These are phyloP conservation scores for Lagria hirta DNA, from an alignment of 2,888 invertebrate genomes.

Conservation along the genomic window DNA sequence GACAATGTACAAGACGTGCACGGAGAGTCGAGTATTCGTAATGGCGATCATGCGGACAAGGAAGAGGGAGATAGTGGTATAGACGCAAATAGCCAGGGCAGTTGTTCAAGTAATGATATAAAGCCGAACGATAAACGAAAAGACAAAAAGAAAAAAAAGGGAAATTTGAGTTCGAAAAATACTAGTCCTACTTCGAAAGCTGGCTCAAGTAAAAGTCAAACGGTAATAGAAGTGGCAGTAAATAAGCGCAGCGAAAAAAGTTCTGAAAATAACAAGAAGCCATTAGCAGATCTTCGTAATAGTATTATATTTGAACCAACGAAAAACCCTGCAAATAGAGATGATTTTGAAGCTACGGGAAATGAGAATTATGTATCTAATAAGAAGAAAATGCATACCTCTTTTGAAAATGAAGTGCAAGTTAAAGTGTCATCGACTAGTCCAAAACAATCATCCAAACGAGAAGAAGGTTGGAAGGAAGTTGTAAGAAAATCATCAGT, in stretches of 20 bases:
- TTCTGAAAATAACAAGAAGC: constrained; percentile 27
- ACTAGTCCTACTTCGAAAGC: constrained; percentile 31
- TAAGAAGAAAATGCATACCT: constrained; percentile 49
- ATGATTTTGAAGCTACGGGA: constrained; percentile 72
- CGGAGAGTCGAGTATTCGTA: constrained; percentile 48
- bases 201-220: constrained; percentile 36
- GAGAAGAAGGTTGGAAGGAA: constrained; percentile 97
- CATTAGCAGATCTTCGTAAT: constrained; percentile 43
- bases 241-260: constrained; percentile 34
- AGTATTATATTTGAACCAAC: constrained; percentile 72
- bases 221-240: constrained; percentile 13
- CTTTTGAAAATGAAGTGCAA: constrained; percentile 32
- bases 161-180: constrained; percentile 27
- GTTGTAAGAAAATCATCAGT: constrained; percentile 84
- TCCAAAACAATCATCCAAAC: constrained; percentile 66
- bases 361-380: constrained; percentile 61
- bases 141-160: constrained; percentile 66
- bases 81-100: constrained; percentile 85
- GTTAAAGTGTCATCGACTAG: constrained; percentile 57
- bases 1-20: constrained; percentile 43
- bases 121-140: constrained; percentile 67
- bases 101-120: constrained; percentile 83
- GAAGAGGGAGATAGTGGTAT: constrained; percentile 90
- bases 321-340: constrained; percentile 69
- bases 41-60: constrained; percentile 57